Evolutionary conservation across 2,888 invertebrate genomes (phyloP), one percentile per base, ranked within the genome.

Genomic region (Hololepta plana): DNA sequence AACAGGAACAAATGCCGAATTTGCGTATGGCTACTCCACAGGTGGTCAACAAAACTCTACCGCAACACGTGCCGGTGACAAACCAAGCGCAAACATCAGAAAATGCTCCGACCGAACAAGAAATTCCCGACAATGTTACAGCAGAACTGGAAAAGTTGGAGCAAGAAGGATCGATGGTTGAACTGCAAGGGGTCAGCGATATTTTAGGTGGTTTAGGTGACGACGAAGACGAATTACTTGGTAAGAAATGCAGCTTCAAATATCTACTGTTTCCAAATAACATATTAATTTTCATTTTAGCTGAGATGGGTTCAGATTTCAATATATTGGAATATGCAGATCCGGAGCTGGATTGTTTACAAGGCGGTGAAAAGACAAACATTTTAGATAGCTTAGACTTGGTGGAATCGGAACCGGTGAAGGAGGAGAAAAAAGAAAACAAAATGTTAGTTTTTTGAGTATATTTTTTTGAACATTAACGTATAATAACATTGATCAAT

Each of bases 251-350:
- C 21, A 21, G 8, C 14, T 13, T 24, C 7, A 9, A 15, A 15
- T 15, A 7, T 10, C 7, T 7, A 5, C 11, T 15, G 10, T 24
- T 7, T 24, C 7, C 15, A 15, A 15, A 8, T 7, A 15, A 9
- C 11, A 24, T 8, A 7, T 8, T n/a, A n/a, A n/a, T n/a, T 27
- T 28, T 33, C 23, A 25, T 44, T 44, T 58, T 63, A 43, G 81
- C 79, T n/a, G 84, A 84, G 57, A 81, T 88, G 64, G 88, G 87
- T 4, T 77, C 82, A 33, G 90, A 90, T 59, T 93, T 93, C 55
- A 91, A 93, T 52, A 88, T 93, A 43, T 57, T 93, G 35, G 88
- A 90, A 53, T 93, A 91, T 52, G 91, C 88, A 0, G 91, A 93
- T 61, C 87, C 91, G 0, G 90, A 90, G 54, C 58, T 90, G 27